Conservation (phyloP, 2,113 vertebrate genomes). For the Nerophis lumbriciformis region DNA sequence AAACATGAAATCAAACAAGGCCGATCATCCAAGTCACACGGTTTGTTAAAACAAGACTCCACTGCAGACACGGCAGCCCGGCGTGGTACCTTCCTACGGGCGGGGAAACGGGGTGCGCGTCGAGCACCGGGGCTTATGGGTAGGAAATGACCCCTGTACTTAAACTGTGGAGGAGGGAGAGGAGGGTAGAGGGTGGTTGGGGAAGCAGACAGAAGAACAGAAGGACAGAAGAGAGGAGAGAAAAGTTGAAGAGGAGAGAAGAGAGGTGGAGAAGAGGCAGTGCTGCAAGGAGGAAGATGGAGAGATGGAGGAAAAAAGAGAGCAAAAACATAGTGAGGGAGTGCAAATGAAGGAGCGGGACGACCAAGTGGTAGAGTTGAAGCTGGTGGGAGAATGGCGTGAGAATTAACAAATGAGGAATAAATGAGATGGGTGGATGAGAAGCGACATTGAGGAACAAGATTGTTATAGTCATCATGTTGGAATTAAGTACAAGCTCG, state of each 20-base stretch:
- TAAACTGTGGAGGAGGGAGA: constrained; percentile 65
- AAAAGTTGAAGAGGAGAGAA: constrained; percentile 9
- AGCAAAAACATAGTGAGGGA: not conserved
- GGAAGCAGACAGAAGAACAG: constrained; percentile 9
- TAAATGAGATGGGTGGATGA: constrained; percentile 10
- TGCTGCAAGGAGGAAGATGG: constrained; percentile 32
- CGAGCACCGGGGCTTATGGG: constrained; percentile 70
- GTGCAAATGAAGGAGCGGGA: constrained; percentile 1
- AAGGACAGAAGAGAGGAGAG: constrained; percentile 6
- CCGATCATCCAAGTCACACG: not conserved
- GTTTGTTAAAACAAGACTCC: constrained; percentile 48
- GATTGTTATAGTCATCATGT: constrained; percentile 8
- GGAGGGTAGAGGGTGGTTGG: constrained; percentile 18
- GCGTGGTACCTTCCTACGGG: constrained; percentile 71
- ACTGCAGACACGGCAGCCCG: constrained; percentile 54
- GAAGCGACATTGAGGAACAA: constrained; percentile 20
- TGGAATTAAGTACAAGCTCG: constrained; percentile 1
- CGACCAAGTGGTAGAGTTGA: not conserved
- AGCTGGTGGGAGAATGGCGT: constrained; percentile 7
- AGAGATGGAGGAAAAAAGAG: not conserved
- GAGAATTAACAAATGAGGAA: constrained; percentile 9
- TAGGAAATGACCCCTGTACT: constrained; percentile 74
- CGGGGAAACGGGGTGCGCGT: constrained; percentile 68
- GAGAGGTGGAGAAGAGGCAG: constrained; percentile 18
- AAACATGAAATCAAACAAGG: constrained; percentile 16